These are phyloP conservation scores for Ricordea florida DNA, from an alignment of 92 coral and sea anemone species.

Conservation along the genomic window DNA sequence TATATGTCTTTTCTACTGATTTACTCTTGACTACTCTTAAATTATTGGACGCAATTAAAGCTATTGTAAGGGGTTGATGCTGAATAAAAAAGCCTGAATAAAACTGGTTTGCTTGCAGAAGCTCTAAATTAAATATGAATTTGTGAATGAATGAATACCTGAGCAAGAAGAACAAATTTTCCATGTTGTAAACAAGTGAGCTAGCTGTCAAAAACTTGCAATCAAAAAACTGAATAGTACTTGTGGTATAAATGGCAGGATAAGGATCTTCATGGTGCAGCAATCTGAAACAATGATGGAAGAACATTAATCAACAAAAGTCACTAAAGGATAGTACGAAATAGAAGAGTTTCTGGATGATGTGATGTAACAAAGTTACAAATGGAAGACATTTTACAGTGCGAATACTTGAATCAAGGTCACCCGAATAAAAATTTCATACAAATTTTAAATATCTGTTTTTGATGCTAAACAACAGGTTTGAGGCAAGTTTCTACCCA, in stretches of 20 bases:
- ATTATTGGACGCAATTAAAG: too few relatives aligned
- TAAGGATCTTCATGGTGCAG: conserved; percentile 50
- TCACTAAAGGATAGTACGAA: neutral
- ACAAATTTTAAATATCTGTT: too few relatives aligned
- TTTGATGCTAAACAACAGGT: too few relatives aligned
- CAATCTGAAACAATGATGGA: conserved; percentile 29
- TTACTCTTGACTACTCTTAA: too few relatives aligned
- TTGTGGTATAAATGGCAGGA: conserved; percentile 37
- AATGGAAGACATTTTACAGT: too few relatives aligned
- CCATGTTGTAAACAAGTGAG: conserved; percentile 79
- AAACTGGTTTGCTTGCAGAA: neutral
- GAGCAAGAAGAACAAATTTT: conserved; percentile 76
- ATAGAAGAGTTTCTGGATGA: neutral
- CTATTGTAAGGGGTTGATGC: too few relatives aligned
- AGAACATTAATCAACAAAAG: neutral
- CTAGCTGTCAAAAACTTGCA: conserved; percentile 74
- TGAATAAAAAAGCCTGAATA: too few relatives aligned
- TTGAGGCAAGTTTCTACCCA: too few relatives aligned
- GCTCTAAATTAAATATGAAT: neutral
- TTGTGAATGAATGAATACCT: conserved; percentile 48
- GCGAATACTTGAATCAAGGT: too few relatives aligned
- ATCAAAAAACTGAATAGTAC: conserved; percentile 75
- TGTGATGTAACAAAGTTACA: too few relatives aligned
- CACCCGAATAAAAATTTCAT: too few relatives aligned
- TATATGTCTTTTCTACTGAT: too few relatives aligned